phyloP scores from a whole-genome alignment of 2,113 vertebrate genomes.

The Erinaceus europaeus region DNA sequence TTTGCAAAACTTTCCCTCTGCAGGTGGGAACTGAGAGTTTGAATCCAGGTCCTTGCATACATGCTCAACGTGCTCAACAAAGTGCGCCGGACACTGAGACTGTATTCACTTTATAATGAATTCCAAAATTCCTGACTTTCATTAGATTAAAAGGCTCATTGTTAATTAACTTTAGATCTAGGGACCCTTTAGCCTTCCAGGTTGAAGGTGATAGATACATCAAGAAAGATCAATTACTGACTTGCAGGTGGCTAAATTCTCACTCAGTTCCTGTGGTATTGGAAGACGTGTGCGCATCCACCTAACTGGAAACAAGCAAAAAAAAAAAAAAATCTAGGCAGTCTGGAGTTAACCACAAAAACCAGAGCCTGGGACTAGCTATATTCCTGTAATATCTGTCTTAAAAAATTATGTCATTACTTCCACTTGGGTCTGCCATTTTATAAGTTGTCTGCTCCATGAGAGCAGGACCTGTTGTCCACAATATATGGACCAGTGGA shows the following conservation, averaged over 20 bases:
- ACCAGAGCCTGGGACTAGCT: background rate
- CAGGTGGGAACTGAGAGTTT: too few species aligned
- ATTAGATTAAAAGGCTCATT: background rate
- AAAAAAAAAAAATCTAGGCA: too few species aligned
- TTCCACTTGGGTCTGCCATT: background rate
- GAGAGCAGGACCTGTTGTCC: background rate
- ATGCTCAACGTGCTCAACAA: too few species aligned
- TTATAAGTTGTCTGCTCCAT: background rate
- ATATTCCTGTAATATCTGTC: background rate
- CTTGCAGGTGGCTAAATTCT: background rate
- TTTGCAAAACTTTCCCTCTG: too few species aligned
- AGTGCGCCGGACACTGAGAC: background rate
- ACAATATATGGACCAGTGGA: background rate
- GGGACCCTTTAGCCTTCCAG: background rate
- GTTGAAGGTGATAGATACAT: background rate
- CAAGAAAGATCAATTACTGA: background rate
- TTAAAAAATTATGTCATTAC: background rate
- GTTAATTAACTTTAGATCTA: background rate
- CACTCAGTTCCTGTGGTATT: background rate
- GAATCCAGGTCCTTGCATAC: too few species aligned
- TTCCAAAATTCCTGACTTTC: background rate
- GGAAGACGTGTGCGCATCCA: background rate
- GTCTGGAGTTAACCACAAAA: background rate
- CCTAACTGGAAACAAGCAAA: background rate
- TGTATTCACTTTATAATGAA: constrained; percentile 2